These are phyloP conservation scores for Sebastes iracundus DNA, from an alignment of 2,797 vertebrate genomes.

Conservation along the genomic window DNA sequence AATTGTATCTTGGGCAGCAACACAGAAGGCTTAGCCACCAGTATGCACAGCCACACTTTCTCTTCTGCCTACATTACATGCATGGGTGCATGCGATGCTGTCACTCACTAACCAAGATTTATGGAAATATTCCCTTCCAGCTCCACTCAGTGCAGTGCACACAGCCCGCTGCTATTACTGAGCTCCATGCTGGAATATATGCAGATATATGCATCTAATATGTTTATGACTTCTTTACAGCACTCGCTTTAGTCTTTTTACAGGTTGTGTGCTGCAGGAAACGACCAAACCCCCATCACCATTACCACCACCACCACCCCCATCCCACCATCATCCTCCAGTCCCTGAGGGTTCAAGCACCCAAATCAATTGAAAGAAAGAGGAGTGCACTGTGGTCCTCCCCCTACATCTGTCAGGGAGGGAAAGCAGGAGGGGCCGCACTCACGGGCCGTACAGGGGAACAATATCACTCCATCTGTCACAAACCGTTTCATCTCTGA, in stretches of 20 bases:
- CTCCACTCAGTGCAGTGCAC: constrained; percentile 18
- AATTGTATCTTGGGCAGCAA: background rate
- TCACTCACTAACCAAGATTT: constrained; percentile 72
- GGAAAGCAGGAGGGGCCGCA: constrained; percentile 77
- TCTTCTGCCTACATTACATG: constrained; percentile 68
- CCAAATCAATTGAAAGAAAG: constrained; percentile 87
- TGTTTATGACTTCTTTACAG: constrained; percentile 54
- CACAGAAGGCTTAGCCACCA: constrained; percentile 24
- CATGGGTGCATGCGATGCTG: constrained; percentile 61
- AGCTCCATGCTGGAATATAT: constrained; percentile 45
- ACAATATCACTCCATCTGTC: constrained; percentile 89
- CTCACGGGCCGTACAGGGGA: constrained; percentile 73
- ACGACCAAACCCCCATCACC: constrained; percentile 64
- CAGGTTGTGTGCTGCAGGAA: constrained; percentile 72
- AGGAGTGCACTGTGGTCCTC: constrained; percentile 80
- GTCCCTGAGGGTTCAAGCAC: constrained; percentile 82
- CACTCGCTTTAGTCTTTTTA: constrained; percentile 42
- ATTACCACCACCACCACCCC: constrained; percentile 38
- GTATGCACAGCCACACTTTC: constrained; percentile 52
- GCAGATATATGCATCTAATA: constrained; percentile 59
- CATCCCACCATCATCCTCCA: constrained; percentile 61
- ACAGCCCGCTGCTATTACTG: constrained; percentile 15
- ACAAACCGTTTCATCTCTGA: constrained; percentile 82
- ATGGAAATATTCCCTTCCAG: constrained; percentile 61
- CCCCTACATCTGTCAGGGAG: constrained; percentile 87